A percentile compares a stretch with the other conserved stretches of the same genome.
These are phyloP conservation scores for Taphrorychus bicolor DNA, from an alignment of 2,888 invertebrate genomes.

Conservation along the genomic window DNA sequence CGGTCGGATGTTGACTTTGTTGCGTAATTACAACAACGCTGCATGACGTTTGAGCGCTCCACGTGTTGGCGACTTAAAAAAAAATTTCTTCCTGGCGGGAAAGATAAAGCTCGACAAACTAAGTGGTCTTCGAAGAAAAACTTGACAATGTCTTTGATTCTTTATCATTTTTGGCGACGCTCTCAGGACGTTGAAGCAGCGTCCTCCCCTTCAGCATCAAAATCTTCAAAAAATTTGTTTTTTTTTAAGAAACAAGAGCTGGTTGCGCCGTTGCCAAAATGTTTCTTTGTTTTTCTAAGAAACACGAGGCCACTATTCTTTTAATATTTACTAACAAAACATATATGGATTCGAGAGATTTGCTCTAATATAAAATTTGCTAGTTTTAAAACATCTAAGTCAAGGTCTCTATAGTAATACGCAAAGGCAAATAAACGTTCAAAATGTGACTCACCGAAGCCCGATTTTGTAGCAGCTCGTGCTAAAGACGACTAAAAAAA, in stretches of 20 bases:
- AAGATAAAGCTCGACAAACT: too few relatives aligned
- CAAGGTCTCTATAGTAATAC: not conserved
- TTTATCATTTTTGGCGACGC: too few relatives aligned
- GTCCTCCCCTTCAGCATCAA: too few relatives aligned
- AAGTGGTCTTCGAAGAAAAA: too few relatives aligned
- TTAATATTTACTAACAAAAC: too few relatives aligned
- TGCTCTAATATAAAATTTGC: not conserved
- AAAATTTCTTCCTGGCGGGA: too few relatives aligned
- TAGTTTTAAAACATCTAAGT: not conserved
- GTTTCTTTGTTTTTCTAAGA: not conserved
- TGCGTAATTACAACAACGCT: not conserved
- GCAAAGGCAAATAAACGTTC: not conserved
- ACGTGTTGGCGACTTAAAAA: not conserved
- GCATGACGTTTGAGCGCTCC: not conserved
- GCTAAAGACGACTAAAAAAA: conserved; percentile 8
- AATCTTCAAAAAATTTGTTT: too few relatives aligned
- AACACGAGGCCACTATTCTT: too few relatives aligned
- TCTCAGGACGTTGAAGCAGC: too few relatives aligned
- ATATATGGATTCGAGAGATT: too few relatives aligned
- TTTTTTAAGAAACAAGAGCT: not conserved
- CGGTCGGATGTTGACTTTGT: not conserved
- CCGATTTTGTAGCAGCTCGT: not conserved
- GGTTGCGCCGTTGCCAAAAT: not conserved
- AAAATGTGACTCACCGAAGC: not conserved
- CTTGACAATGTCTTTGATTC: too few relatives aligned